Evolutionary conservation across 2,888 invertebrate species (phyloP).

Genomic region (Seira sanloemensis): DNA sequence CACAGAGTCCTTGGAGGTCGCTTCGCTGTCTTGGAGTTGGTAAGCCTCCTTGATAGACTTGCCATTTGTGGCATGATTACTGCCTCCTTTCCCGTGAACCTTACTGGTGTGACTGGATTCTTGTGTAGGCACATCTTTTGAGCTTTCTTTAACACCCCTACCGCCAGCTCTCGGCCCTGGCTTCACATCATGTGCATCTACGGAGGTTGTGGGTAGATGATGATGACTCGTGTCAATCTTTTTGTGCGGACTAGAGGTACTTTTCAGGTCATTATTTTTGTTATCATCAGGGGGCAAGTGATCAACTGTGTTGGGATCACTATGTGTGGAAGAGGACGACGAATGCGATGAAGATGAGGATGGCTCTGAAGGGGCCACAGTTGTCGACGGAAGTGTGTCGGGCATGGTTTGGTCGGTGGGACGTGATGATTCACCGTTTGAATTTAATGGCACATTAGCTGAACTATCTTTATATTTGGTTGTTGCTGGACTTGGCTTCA

Average conservation of each 20-base stretch:
- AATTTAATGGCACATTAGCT: slow-evolving; percentile 68
- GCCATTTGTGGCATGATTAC: neutral
- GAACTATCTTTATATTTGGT: slow-evolving; percentile 62
- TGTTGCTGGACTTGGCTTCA: slow-evolving; percentile 42
- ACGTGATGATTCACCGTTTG: slow-evolving; percentile 63
- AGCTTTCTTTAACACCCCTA: slow-evolving; percentile 28
- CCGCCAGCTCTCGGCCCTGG: slow-evolving; percentile 28
- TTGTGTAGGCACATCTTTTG: slow-evolving; percentile 31
- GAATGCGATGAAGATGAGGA: slow-evolving; percentile 24
- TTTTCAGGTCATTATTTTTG: slow-evolving; percentile 62
- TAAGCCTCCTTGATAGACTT: slow-evolving; percentile 24
- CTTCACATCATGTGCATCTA: slow-evolving; percentile 38
- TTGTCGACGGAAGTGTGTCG: slow-evolving; percentile 45
- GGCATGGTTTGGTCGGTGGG: slow-evolving; percentile 64
- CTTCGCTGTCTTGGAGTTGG: neutral
- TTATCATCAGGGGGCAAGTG: slow-evolving; percentile 42
- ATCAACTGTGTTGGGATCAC: slow-evolving; percentile 57
- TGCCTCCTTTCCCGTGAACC: slow-evolving; percentile 30
- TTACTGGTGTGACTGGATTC: slow-evolving; percentile 35
- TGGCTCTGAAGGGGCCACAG: slow-evolving; percentile 6
- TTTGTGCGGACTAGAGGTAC: slow-evolving; percentile 66
- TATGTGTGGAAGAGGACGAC: slow-evolving; percentile 40
- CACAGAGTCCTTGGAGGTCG: slow-evolving; percentile 26
- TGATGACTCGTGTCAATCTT: slow-evolving; percentile 41
- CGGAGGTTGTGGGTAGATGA: slow-evolving; percentile 47